phyloP scores from a whole-genome alignment of 2,113 vertebrate species.

The Atractosteus spatula region DNA sequence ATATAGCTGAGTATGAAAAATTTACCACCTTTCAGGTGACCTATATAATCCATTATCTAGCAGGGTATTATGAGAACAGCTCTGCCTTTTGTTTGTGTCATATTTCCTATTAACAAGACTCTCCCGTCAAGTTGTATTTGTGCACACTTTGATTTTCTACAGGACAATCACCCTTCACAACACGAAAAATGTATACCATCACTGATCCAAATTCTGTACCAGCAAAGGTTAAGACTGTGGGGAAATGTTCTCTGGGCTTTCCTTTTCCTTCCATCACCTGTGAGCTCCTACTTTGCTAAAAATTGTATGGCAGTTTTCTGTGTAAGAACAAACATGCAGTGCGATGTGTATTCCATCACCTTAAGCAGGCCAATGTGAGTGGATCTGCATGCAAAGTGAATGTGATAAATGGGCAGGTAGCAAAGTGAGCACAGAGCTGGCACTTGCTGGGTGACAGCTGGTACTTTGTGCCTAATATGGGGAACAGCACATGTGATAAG shows the following conservation, averaged over 20 bases:
- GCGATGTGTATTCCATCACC: conserved; percentile 43
- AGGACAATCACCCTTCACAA: conserved; percentile 5
- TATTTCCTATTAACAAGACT: conserved; percentile 56
- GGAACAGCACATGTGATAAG: conserved; percentile 38
- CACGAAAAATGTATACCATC: conserved; percentile 11
- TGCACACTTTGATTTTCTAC: not conserved
- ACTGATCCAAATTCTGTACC: not conserved
- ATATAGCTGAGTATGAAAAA: conserved; percentile 75
- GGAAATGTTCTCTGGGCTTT: conserved; percentile 11
- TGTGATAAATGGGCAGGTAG: conserved; percentile 58
- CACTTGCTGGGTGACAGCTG: conserved; percentile 50
- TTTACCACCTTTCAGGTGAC: conserved; percentile 69
- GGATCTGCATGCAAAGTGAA: conserved; percentile 49
- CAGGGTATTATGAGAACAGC: conserved; percentile 68
- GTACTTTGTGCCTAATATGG: conserved; percentile 57
- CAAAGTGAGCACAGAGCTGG: conserved; percentile 20
- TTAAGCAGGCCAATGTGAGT: conserved; percentile 56
- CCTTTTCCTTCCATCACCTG: not conserved
- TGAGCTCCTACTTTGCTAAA: conserved; percentile 41
- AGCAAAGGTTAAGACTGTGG: conserved; percentile 13
- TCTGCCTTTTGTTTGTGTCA: conserved; percentile 64
- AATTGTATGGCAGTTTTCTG: conserved; percentile 37
- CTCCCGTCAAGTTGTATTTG: conserved; percentile 51
- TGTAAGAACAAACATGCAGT: conserved; percentile 55
- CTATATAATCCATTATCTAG: conserved; percentile 74